Conservation (phyloP, 2,797 vertebrate species). For the Serranus cabrilla region DNA sequence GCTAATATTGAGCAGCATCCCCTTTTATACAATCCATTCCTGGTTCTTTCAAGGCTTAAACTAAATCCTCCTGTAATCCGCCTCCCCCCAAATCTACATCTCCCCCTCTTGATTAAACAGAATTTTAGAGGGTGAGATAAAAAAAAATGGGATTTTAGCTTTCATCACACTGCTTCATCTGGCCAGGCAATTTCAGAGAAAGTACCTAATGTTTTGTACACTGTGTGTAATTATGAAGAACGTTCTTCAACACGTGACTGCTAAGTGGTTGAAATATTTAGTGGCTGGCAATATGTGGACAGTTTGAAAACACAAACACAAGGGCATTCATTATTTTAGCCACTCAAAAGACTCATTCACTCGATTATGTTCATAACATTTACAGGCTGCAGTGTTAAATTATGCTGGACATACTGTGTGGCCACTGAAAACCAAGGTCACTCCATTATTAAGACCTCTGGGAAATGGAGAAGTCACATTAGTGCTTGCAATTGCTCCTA, state of each 20-base stretch:
- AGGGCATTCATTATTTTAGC: slow-evolving; percentile 65
- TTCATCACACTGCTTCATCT: slow-evolving; percentile 39
- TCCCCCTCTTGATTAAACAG: slow-evolving; percentile 54
- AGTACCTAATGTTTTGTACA: slow-evolving; percentile 55
- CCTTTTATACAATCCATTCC: slow-evolving; percentile 51
- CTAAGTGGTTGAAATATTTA: slow-evolving; percentile 67
- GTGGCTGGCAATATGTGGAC: slow-evolving; percentile 44
- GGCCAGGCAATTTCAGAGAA: slow-evolving; percentile 41
- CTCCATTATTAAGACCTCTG: slow-evolving; percentile 73
- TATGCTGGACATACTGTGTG: slow-evolving; percentile 55
- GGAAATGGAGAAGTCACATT: slow-evolving; percentile 72
- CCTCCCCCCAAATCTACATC: slow-evolving; percentile 52
- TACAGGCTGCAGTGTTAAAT: slow-evolving; percentile 63
- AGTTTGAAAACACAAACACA: slow-evolving; percentile 64
- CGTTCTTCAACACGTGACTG: slow-evolving; percentile 52
- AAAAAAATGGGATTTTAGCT: slow-evolving; percentile 38
- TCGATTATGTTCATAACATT: slow-evolving; percentile 58
- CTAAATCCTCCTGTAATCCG: slow-evolving; percentile 65
- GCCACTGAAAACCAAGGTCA: slow-evolving; percentile 73
- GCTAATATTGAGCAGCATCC: slow-evolving; percentile 45
- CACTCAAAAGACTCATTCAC: slow-evolving; percentile 71
- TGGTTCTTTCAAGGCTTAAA: slow-evolving; percentile 61
- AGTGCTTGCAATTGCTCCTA: slow-evolving; percentile 66
- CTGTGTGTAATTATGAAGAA: slow-evolving; percentile 53
- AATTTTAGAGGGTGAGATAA: slow-evolving; percentile 41